A percentile compares a stretch with the other conserved stretches of the same genome.
Evolutionary conservation across 2,888 invertebrate species (phyloP).

Genomic region (Polylopha cassiicola): DNA sequence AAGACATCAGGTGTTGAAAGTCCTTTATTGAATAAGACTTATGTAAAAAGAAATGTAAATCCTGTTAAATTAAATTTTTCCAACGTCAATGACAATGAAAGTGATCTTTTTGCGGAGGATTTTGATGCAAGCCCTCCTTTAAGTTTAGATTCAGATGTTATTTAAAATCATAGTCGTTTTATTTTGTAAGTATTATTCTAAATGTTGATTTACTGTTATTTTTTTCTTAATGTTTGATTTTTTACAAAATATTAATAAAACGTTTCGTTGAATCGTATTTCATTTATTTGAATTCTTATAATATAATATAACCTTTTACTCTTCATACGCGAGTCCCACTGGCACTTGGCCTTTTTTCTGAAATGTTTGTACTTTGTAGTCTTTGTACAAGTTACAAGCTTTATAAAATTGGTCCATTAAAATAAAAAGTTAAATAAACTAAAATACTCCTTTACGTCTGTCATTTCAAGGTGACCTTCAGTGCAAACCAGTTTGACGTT

Average conservation of each 20-base stretch:
- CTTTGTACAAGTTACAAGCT: neutral
- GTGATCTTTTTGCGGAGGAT: conserved; percentile 59
- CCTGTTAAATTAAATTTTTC: conserved; percentile 52
- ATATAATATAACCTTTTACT: too few relatives aligned
- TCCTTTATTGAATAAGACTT: conserved; percentile 46
- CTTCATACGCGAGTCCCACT: too few relatives aligned
- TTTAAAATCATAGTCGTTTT: neutral
- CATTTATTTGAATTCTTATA: too few relatives aligned
- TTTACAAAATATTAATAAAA: too few relatives aligned
- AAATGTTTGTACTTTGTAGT: too few relatives aligned
- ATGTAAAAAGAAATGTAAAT: conserved; percentile 42
- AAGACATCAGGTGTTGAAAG: conserved; percentile 28
- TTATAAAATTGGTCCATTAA: too few relatives aligned
- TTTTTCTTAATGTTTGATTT: too few relatives aligned
- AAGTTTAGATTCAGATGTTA: conserved; percentile 49
- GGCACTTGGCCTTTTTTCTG: too few relatives aligned
- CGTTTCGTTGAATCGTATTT: too few relatives aligned
- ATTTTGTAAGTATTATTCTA: neutral
- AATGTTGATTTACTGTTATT: neutral
- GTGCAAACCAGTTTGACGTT: conserved; percentile 55
- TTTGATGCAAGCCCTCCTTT: conserved; percentile 66
- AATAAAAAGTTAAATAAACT: conserved; percentile 5
- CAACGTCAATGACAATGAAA: conserved; percentile 30
- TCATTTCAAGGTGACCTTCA: conserved; percentile 73
- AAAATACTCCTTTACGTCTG: conserved; percentile 27